A percentile compares a stretch with the other conserved stretches of the same genome.
phyloP scores from a whole-genome alignment of 2,113 vertebrate species.

The Halcyon malimbica region DNA sequence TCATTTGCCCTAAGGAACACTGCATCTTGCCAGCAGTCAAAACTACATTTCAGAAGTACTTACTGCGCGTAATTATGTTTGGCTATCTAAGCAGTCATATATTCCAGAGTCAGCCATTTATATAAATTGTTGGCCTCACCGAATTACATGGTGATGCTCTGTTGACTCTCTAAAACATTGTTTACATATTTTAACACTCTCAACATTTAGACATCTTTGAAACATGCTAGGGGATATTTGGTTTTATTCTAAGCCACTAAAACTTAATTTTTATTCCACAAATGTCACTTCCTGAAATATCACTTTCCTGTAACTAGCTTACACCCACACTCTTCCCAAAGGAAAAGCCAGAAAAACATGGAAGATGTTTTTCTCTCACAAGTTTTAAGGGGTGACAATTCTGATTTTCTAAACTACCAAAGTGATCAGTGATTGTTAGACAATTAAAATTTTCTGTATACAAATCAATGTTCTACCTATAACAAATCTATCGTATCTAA shows the following conservation, averaged over 20 bases:
- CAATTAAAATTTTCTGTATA: background rate
- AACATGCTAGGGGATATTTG: background rate
- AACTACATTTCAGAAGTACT: background rate
- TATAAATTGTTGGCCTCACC: background rate
- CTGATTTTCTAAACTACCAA: background rate
- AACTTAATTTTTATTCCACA: background rate
- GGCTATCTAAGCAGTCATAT: background rate
- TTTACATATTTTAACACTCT: background rate
- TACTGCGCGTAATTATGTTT: background rate
- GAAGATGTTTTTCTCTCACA: background rate
- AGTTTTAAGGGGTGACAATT: background rate
- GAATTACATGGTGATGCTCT: background rate
- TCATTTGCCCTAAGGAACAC: background rate
- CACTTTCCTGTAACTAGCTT: background rate
- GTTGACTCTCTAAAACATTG: background rate
- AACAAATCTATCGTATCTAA: no score
- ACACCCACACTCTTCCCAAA: background rate
- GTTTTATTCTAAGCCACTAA: background rate
- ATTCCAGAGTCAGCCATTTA: background rate
- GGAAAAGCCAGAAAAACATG: background rate
- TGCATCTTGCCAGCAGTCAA: background rate
- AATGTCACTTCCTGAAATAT: constrained; percentile 41
- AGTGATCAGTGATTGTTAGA: background rate
- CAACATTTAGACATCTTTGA: background rate
- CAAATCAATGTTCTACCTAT: no score